Conservation (phyloP, 64 coral and sea anemone genomes). For the Montipora efflorescens region DNA sequence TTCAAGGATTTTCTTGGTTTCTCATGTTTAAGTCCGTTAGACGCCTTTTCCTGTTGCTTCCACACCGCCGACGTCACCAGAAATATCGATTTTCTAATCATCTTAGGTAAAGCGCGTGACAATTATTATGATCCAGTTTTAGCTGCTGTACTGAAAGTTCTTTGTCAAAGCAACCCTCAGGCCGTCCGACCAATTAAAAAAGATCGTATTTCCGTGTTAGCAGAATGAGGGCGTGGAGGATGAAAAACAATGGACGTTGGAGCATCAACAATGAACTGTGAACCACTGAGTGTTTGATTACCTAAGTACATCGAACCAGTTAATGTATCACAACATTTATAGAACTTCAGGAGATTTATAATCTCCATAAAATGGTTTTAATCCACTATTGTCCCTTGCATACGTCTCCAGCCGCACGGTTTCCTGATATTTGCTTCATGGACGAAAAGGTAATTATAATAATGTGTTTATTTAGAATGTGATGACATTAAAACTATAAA, state of each 20-base stretch:
- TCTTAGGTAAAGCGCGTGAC: constrained; percentile 1
- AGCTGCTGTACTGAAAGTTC: background rate
- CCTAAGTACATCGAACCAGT: background rate
- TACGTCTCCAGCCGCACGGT: background rate
- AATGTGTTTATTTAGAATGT: background rate
- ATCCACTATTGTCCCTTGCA: background rate
- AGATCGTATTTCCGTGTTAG: background rate
- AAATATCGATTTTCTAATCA: constrained; percentile 31
- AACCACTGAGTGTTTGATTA: background rate
- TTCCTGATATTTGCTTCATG: background rate
- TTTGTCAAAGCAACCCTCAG: background rate
- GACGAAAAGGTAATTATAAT: background rate
- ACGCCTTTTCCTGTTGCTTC: background rate
- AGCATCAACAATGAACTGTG: background rate
- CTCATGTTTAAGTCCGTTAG: background rate
- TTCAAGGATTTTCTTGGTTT: background rate
- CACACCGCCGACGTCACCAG: background rate
- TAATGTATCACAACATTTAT: no score
- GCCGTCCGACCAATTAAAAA: background rate
- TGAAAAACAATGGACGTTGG: background rate
- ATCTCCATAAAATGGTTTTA: background rate
- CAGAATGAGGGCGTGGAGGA: background rate
- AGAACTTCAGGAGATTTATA: background rate
- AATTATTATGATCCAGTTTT: background rate
- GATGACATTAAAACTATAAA: background rate